These are phyloP conservation scores for Champsocephalus esox DNA, from an alignment of 2,797 vertebrate genomes.

Conservation along the genomic window DNA sequence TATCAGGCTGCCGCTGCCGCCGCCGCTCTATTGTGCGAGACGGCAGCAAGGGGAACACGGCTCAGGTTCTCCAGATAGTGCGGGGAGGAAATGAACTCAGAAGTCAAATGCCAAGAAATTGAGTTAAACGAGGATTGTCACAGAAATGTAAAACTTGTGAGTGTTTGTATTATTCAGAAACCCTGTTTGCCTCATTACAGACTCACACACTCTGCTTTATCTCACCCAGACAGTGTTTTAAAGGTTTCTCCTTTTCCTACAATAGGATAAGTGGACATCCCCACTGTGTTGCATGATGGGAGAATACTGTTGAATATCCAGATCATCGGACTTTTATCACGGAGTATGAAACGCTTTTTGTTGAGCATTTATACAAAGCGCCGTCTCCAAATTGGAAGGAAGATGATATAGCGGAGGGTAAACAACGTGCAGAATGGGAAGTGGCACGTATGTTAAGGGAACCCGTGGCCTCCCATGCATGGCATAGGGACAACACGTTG, in stretches of 20 bases:
- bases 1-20: conserved; percentile 34
- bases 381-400: conserved; percentile 18
- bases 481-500: conserved; percentile 9
- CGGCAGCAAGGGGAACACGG: conserved; percentile 22
- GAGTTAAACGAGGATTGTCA: conserved; percentile 22
- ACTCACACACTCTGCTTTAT: not conserved
- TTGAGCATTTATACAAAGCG: not conserved
- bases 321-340: too few relatives aligned
- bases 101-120: conserved; percentile 55
- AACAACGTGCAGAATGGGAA: conserved; percentile 7
- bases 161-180: conserved; percentile 19
- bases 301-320: too few relatives aligned
- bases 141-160: conserved; percentile 25
- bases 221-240: conserved; percentile 1
- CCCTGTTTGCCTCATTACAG: conserved; percentile 22
- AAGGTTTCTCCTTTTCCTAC: not conserved
- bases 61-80: conserved; percentile 56
- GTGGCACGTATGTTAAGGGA: conserved; percentile 15
- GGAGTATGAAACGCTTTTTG: not conserved
- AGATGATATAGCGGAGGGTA: conserved; percentile 12
- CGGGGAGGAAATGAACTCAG: conserved; percentile 47
- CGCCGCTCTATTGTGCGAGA: conserved; percentile 34
- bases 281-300: too few relatives aligned
- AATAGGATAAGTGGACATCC: not conserved
- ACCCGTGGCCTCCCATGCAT: conserved; percentile 6